Evolutionary conservation across 2,797 vertebrate species (phyloP).

Genomic region (Liparis tanakae): DNA sequence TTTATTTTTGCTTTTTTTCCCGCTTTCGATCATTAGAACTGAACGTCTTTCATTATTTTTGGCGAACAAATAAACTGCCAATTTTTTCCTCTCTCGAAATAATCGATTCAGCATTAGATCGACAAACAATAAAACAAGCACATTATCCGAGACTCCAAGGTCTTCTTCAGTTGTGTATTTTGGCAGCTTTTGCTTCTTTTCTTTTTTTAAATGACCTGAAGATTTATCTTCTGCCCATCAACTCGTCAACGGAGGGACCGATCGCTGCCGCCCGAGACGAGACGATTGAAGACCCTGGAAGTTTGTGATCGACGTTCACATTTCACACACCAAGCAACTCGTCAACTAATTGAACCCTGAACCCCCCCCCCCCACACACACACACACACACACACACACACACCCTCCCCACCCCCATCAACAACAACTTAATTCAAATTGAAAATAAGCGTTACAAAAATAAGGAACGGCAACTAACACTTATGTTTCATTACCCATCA

Average conservation of each 20-base stretch:
- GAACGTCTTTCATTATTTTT: background rate
- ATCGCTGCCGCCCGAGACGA: background rate
- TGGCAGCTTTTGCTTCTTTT: background rate
- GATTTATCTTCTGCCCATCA: background rate
- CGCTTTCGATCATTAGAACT: background rate
- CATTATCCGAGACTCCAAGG: background rate
- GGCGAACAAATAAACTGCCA: background rate
- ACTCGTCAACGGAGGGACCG: background rate
- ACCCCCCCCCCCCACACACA: too few species aligned
- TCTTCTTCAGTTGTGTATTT: background rate
- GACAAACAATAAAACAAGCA: background rate
- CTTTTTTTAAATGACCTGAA: background rate
- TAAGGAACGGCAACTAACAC: background rate
- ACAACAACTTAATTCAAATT: background rate
- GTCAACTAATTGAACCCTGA: background rate
- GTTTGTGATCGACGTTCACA: background rate
- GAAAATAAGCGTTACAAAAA: background rate
- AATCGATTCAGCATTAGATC: background rate
- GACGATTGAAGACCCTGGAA: background rate
- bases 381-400: too few species aligned
- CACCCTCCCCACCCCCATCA: too few species aligned
- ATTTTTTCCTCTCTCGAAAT: background rate
- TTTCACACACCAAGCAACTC: background rate
- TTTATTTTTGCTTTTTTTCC: slow-evolving; percentile 2
- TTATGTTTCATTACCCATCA: background rate